Conservation (phyloP, 2,113 vertebrate genomes). For the Laterallus jamaicensis region DNA sequence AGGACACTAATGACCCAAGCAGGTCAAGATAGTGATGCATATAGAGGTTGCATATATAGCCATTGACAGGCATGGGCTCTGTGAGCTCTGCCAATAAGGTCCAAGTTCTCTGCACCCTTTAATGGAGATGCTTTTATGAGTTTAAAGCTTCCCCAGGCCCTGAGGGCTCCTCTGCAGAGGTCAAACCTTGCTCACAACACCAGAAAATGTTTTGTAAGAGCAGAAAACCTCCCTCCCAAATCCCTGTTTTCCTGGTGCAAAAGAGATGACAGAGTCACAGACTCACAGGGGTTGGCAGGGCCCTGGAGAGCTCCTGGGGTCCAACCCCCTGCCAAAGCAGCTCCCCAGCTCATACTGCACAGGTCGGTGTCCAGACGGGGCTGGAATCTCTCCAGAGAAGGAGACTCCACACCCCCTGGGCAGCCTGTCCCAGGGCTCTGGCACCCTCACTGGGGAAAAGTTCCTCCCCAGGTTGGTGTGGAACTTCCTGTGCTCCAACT, state of each 20-base stretch:
- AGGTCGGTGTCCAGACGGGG: too few species aligned
- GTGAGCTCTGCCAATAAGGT: background rate
- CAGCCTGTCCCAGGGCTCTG: too few species aligned
- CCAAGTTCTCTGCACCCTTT: background rate
- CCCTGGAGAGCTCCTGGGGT: too few species aligned
- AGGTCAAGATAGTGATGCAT: background rate
- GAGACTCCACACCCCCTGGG: background rate
- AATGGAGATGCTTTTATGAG: background rate
- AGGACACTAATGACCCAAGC: background rate
- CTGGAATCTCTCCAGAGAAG: too few species aligned
- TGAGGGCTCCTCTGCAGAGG: background rate
- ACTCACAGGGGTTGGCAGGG: background rate
- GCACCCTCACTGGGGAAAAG: too few species aligned
- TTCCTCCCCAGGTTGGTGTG: too few species aligned
- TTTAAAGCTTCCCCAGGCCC: background rate
- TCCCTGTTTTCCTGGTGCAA: background rate
- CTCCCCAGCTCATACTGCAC: too few species aligned
- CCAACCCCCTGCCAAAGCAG: too few species aligned
- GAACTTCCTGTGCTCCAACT: too few species aligned
- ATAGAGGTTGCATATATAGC: background rate
- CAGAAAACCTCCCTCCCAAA: background rate
- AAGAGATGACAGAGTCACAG: background rate
- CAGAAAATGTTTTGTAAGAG: background rate
- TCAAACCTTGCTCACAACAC: background rate
- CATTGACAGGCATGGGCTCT: background rate